phyloP scores from a whole-genome alignment of 2,797 vertebrate species.

The Echiichthys vipera region DNA sequence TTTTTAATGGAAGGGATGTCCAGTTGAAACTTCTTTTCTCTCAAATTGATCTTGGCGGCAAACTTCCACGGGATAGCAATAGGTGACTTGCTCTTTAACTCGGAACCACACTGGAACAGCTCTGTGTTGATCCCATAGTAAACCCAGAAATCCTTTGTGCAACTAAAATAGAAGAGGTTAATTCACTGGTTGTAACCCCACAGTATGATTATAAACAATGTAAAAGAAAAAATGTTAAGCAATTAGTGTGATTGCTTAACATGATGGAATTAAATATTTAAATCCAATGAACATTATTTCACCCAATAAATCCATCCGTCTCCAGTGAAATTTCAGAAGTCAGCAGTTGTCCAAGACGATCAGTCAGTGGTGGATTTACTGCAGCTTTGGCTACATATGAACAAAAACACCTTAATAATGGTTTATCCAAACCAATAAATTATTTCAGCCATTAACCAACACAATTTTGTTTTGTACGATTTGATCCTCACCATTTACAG shows the following conservation, averaged over 20 bases:
- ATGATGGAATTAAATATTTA: not conserved
- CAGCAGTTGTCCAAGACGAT: conserved; percentile 73
- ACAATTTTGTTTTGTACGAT: not conserved
- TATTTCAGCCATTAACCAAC: not conserved
- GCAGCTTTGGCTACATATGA: conserved; percentile 70
- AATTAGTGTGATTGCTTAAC: not conserved
- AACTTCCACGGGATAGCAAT: conserved; percentile 76
- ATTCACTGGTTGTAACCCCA: not conserved
- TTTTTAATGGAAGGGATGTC: conserved; percentile 70
- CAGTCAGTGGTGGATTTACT: conserved; percentile 73
- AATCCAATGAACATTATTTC: conserved; percentile 17
- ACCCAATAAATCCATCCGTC: conserved; percentile 83
- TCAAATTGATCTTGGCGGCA: conserved; percentile 71
- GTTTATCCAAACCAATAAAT: not conserved
- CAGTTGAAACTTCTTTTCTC: conserved; percentile 71
- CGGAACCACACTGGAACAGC: conserved; percentile 81
- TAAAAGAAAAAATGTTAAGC: not conserved
- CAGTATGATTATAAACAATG: not conserved
- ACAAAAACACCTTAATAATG: not conserved
- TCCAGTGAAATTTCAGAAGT: conserved; percentile 78
- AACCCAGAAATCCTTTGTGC: conserved; percentile 77
- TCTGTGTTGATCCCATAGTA: conserved; percentile 86
- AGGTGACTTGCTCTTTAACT: conserved; percentile 72
- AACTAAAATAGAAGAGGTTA: conserved; percentile 59
- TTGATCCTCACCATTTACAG: conserved; percentile 79